Conservation (phyloP, 2,113 vertebrate genomes). For the Phaetusa simplex region DNA sequence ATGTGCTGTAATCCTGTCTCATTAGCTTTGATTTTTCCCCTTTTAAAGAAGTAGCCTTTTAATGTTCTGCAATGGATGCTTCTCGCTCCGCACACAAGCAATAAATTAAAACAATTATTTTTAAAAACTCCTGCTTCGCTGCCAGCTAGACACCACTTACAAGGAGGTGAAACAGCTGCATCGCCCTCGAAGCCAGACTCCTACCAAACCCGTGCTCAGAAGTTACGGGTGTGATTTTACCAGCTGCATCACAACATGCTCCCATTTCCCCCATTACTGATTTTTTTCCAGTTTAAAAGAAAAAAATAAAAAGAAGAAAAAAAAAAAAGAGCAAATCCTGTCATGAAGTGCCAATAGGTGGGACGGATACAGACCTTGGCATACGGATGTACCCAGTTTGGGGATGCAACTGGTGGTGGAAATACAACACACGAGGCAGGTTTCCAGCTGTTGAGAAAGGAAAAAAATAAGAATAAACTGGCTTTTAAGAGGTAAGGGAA, state of each 20-base stretch:
- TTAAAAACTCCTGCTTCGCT: neutral
- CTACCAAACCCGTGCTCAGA: neutral
- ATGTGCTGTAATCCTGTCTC: neutral
- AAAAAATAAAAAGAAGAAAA: neutral
- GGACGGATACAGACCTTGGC: neutral
- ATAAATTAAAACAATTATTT: neutral
- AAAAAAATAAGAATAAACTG: neutral
- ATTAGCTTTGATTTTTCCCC: neutral
- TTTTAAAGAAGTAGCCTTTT: neutral
- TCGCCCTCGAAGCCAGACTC: neutral
- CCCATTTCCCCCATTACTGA: neutral
- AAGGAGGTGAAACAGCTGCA: neutral
- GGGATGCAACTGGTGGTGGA: neutral
- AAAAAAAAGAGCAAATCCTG: neutral
- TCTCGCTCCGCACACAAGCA: neutral
- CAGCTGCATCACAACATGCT: too few relatives aligned
- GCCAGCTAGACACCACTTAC: neutral
- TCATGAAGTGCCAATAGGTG: neutral
- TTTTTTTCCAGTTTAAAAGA: neutral
- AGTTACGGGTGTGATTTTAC: neutral
- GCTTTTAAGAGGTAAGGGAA: neutral
- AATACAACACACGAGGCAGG: accelerated
- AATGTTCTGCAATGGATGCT: neutral
- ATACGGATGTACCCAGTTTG: accelerated
- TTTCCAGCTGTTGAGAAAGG: neutral